phyloP scores from a whole-genome alignment of 2,113 vertebrate genomes.

The Martes martes region DNA sequence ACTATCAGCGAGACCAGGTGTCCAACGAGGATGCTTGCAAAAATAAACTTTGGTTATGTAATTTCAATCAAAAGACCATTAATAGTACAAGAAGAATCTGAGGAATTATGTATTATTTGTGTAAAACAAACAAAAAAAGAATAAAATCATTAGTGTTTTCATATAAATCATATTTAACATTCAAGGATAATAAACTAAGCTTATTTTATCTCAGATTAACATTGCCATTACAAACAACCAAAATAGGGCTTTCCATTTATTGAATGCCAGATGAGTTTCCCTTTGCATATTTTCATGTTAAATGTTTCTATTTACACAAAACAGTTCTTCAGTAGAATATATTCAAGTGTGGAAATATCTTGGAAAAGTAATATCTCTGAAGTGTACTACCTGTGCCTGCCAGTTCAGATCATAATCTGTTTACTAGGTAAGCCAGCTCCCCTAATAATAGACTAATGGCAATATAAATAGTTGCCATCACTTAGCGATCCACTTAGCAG shows the following conservation, averaged over 20 bases:
- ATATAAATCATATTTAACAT: not conserved
- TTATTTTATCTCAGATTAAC: not conserved
- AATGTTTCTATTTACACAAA: not conserved
- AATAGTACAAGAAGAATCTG: not conserved
- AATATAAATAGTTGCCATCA: too few species aligned
- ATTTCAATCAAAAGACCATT: not conserved
- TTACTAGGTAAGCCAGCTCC: not conserved
- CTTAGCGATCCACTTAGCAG: not conserved
- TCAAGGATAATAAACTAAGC: not conserved
- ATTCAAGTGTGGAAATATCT: not conserved
- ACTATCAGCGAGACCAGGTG: not conserved
- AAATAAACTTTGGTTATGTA: not conserved
- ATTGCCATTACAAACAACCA: not conserved
- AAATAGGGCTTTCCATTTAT: not conserved
- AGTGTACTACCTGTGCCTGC: not conserved
- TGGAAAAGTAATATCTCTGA: not conserved
- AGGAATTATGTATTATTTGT: not conserved
- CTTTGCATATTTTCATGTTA: not conserved
- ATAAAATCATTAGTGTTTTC: not conserved
- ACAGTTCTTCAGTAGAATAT: not conserved
- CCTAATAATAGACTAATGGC: not conserved
- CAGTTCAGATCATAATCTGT: not conserved
- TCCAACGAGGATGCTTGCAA: not conserved
- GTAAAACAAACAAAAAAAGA: not conserved
- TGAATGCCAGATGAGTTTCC: not conserved